Evolutionary conservation across 2,113 vertebrate genomes (phyloP), one percentile per base, ranked within the genome.

Genomic region (Neogobius melanostomus): DNA sequence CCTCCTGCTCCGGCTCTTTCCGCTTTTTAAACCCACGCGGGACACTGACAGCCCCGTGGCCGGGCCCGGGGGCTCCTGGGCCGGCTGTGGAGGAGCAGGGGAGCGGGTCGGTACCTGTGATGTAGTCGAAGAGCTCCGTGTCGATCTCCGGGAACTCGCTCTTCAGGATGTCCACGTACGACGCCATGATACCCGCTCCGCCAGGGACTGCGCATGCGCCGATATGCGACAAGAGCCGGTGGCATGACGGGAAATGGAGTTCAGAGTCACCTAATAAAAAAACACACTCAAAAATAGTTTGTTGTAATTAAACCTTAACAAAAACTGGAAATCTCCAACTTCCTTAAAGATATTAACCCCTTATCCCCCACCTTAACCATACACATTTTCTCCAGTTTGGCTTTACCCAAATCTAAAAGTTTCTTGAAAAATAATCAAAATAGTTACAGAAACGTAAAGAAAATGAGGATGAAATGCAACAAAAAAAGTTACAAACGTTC

Each of bases 61-160:
- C 43, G 66, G 7, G 28, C 7, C 17, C 45, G 12, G 61, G 6
- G 28, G 0, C 61, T 14, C 44, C 6, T 51, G n/a, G 43, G 10
- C 21, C 6, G 10, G n/a, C 11, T 0, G n/a, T 44, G 15, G 57
- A 44, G 42, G 0, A 6, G 16, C 56, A 3, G 53, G 16, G 4
- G 28, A 21, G n/a, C 16, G 11, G 8, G 6, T 12, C 57, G 43
- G 60, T 0, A 98, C 97, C 97, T 52, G 95, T 98, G 75, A 98
- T 95, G 76, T 98, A 98, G 75, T 95, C 93, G 80, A 98, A 97
- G 14, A 98, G 92, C 87, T 98, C 96, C 42, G 91, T 85, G 88
- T 98, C 97, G 80, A 98, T 95, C 85, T 96, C 93, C 0, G 97
- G 96, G 89, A 98, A 98, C 94, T 98, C 97, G 91, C 89, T 96